Evolutionary conservation across 2,113 vertebrate species (phyloP), one percentile per base, ranked within the genome.

Genomic region (Poeciliopsis retropinna): DNA sequence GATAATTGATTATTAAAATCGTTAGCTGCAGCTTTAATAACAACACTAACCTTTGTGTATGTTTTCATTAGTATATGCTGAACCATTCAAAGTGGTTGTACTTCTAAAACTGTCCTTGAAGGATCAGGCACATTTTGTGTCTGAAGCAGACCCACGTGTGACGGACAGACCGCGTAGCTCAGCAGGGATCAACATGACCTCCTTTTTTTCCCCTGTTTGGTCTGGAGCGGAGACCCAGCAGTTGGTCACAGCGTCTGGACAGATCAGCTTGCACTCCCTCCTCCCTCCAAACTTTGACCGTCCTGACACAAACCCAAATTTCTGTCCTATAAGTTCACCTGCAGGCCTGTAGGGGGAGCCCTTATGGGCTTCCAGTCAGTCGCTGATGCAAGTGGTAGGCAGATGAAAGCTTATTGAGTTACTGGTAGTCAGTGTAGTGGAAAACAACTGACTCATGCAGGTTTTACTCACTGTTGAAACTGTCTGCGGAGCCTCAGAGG

Each of bases 131-230:
- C 13, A 9, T 72, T 79, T 77, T 2, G 32, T 66, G 12, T 67
- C 60, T 10, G 34, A 41, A 61, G n/a, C 34, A 69, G 78, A 67
- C 74, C 70, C 67, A 67, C 75, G 61, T 61, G 25, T 65, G 65
- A 75, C 73, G 72, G 77, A 75, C 80, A 72, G 75, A 67, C 63
- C 67, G 79, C 72, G 68, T 65, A 75, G 60, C 76, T 75, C 14
- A 44, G 73, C 81, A 86, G 79, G 75, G 83, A 87, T 84, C 79
- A 78, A 30, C 62, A 41, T 91, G 90, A 92, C 88, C 89, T 88
- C 80, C 82, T 88, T 88, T 86, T 78, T 88, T 88, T 84, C 73
- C 91, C 81, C 84, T 91, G 90, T 93, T 91, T 92, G 84, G 90
- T 93, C 92, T 92, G 89, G 89, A 75, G 79, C 71, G 67, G 70